Evolutionary conservation across 2,888 invertebrate species (phyloP).

Genomic region (Deilephila elpenor): DNA sequence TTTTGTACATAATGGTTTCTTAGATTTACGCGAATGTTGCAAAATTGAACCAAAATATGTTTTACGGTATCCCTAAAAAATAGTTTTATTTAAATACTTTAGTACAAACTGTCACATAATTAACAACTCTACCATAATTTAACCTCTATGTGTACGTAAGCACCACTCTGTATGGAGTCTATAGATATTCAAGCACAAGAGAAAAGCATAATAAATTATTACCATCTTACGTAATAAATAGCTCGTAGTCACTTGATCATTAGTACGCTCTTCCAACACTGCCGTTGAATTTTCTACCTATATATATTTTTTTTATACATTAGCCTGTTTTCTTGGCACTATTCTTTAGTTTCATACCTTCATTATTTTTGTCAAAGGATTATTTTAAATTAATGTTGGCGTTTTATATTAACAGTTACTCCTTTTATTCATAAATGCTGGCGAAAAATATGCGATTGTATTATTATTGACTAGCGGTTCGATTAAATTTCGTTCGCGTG

Average conservation of each 20-base stretch:
- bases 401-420: neutral
- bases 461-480: too few relatives aligned
- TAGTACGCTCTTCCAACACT: neutral
- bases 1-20: neutral
- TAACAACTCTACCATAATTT: neutral
- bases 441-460: too few relatives aligned
- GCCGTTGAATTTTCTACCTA: neutral
- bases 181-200: neutral
- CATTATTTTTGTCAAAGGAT: neutral
- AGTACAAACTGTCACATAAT: neutral
- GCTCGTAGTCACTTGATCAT: neutral
- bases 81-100: neutral
- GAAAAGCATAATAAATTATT: neutral
- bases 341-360: neutral
- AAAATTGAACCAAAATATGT: too few relatives aligned
- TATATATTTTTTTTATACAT: too few relatives aligned
- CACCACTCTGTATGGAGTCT: neutral
- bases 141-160: neutral
- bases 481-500: too few relatives aligned
- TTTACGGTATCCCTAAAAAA: too few relatives aligned
- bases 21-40: too few relatives aligned
- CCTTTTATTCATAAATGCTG: too few relatives aligned
- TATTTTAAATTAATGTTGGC: too few relatives aligned
- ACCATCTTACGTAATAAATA: conserved; percentile 11
- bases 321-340: neutral